Evolutionary conservation across 2,888 invertebrate genomes (phyloP).

Genomic region (Xanthia icteritia): DNA sequence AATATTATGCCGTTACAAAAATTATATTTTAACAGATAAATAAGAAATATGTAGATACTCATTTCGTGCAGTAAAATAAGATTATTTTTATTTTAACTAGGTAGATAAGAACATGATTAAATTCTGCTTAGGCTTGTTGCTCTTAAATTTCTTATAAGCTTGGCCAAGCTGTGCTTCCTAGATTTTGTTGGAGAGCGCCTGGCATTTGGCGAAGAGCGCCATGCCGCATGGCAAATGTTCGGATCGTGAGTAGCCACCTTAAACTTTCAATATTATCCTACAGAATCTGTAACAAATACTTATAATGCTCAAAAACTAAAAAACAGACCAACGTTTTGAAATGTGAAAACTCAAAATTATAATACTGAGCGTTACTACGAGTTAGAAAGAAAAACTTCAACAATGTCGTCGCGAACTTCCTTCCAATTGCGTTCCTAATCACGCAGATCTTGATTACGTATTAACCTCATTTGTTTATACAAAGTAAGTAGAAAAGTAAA

Average conservation of each 20-base stretch:
- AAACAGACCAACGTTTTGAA: background rate
- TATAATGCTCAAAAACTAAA: background rate
- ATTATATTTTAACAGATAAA: background rate
- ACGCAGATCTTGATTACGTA: conserved; percentile 65
- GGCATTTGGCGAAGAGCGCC: background rate
- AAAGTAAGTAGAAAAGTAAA: conserved; percentile 72
- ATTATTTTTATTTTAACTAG: background rate
- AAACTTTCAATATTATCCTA: background rate
- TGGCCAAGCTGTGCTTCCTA: background rate
- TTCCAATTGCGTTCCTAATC: conserved; percentile 59
- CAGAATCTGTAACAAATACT: background rate
- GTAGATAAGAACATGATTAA: background rate
- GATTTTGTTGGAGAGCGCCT: conserved; percentile 27
- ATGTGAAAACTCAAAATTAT: background rate
- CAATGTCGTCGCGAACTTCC: conserved; percentile 45
- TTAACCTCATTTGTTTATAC: conserved; percentile 69
- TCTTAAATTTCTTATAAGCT: conserved; percentile 15
- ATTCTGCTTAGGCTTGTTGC: background rate
- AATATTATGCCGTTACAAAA: background rate
- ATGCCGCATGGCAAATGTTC: conserved; percentile 10
- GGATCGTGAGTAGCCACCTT: conserved; percentile 25
- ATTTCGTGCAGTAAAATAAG: background rate
- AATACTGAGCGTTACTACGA: background rate
- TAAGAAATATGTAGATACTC: background rate
- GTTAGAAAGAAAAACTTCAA: conserved; percentile 56